Evolutionary conservation across 2,797 vertebrate species (phyloP).

Genomic region (Calcarius lapponicus): DNA sequence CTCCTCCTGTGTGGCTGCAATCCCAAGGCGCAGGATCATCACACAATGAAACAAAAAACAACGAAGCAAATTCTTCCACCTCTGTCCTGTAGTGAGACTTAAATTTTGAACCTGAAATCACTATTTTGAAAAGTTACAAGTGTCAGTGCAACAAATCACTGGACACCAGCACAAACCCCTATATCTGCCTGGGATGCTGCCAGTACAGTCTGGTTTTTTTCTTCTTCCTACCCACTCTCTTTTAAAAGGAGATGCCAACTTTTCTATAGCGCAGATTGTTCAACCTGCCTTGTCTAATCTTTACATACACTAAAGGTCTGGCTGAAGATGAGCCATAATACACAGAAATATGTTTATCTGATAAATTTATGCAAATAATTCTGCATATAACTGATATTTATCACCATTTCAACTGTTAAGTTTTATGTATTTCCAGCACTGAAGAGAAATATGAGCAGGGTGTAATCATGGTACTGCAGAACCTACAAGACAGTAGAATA

Average conservation of each 20-base stretch:
- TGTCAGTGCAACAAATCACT: background rate
- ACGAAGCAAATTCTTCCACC: background rate
- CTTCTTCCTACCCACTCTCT: fast-evolving
- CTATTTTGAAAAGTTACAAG: background rate
- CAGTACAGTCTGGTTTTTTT: fast-evolving
- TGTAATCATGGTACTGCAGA: background rate
- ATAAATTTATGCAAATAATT: background rate
- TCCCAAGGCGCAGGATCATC: background rate
- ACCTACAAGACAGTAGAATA: background rate
- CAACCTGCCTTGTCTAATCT: background rate
- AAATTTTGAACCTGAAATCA: background rate
- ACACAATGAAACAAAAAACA: background rate
- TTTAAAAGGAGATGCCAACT: background rate
- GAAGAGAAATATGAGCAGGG: background rate
- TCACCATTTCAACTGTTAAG: background rate
- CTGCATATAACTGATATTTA: background rate
- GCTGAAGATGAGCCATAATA: background rate
- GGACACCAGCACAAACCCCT: background rate
- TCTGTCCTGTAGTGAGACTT: background rate
- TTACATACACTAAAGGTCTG: background rate
- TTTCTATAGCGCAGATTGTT: background rate
- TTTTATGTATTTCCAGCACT: background rate
- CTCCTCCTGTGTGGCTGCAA: background rate
- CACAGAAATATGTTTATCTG: background rate
- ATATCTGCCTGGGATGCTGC: background rate